These are phyloP conservation scores for Galeopsomyia nigrocyanea DNA, from an alignment of 2,888 invertebrate species.

Conservation along the genomic window DNA sequence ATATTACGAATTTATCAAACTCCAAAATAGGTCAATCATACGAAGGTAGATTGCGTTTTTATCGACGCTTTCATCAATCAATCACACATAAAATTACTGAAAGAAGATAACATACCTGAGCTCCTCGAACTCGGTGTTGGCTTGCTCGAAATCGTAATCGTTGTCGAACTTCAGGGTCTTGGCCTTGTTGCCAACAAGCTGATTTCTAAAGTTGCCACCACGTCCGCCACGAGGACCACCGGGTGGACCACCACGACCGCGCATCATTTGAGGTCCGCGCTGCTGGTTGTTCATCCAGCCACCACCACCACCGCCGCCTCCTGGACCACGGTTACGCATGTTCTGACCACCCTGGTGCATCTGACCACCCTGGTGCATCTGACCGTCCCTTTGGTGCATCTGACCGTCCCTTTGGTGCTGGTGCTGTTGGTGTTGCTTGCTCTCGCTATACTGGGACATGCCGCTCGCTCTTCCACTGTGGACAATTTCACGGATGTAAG, in stretches of 20 bases:
- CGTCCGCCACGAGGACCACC: constrained; percentile 49
- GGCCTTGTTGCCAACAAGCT: constrained; percentile 67
- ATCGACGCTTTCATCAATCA: background rate
- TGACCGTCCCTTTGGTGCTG: background rate
- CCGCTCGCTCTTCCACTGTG: constrained; percentile 59
- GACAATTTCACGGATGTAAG: constrained; percentile 1
- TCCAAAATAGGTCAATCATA: background rate
- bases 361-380: background rate
- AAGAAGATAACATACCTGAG: constrained; percentile 70
- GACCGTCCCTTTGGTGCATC: background rate
- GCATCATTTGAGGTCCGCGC: constrained; percentile 61
- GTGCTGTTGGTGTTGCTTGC: constrained; percentile 50
- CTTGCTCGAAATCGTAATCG: constrained; percentile 99
- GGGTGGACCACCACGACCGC: constrained; percentile 58
- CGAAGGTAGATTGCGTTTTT: background rate
- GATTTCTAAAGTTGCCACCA: constrained; percentile 64
- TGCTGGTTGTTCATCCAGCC: constrained; percentile 61
- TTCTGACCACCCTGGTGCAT: constrained; percentile 12
- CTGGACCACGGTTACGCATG: constrained; percentile 58
- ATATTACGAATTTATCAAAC: no score
- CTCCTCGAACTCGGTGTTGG: constrained; percentile 97
- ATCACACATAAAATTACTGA: background rate
- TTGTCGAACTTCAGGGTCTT: constrained; percentile 92
- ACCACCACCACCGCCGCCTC: constrained; percentile 62
- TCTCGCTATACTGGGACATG: constrained; percentile 64